These are phyloP conservation scores for Channa striata DNA, from an alignment of 2,797 vertebrate species.

Conservation along the genomic window DNA sequence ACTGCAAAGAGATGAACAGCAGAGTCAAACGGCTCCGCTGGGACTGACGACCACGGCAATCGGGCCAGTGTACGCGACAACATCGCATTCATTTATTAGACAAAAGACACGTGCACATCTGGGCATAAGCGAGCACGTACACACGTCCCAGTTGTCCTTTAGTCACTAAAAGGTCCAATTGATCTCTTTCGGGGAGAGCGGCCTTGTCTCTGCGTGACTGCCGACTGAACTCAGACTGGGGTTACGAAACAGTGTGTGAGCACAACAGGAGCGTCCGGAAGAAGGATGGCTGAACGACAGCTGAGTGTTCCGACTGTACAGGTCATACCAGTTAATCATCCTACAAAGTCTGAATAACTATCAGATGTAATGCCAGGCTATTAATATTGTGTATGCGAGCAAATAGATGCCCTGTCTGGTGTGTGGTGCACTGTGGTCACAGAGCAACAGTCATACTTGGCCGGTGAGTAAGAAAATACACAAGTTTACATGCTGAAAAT, in stretches of 20 bases:
- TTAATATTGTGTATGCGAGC: conserved; percentile 12
- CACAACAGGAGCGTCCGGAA: conserved; percentile 3
- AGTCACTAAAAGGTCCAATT: conserved; percentile 47
- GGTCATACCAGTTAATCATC: conserved; percentile 33
- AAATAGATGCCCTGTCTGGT: conserved; percentile 11
- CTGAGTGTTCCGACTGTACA: conserved; percentile 8
- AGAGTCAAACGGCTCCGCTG: conserved; percentile 47
- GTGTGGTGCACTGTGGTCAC: conserved; percentile 3
- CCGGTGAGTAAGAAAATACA: background rate
- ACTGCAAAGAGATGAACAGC: conserved; percentile 38
- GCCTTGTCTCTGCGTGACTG: conserved; percentile 53
- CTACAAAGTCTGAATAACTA: conserved; percentile 14
- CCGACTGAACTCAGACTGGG: conserved; percentile 43
- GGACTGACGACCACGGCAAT: conserved; percentile 44
- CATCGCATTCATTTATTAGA: conserved; percentile 43
- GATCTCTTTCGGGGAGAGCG: conserved; percentile 55
- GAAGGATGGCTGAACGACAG: conserved; percentile 40
- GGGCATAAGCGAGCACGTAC: background rate
- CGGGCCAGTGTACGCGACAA: conserved; percentile 35
- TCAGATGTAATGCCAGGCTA: conserved; percentile 29
- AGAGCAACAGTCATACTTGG: conserved; percentile 2
- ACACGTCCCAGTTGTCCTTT: conserved; percentile 54
- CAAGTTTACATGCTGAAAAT: background rate
- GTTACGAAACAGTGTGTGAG: conserved; percentile 19
- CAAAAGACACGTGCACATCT: conserved; percentile 48